Evolutionary conservation across 2,797 vertebrate species (phyloP).

Genomic region (Sebastes kiyomatsui): DNA sequence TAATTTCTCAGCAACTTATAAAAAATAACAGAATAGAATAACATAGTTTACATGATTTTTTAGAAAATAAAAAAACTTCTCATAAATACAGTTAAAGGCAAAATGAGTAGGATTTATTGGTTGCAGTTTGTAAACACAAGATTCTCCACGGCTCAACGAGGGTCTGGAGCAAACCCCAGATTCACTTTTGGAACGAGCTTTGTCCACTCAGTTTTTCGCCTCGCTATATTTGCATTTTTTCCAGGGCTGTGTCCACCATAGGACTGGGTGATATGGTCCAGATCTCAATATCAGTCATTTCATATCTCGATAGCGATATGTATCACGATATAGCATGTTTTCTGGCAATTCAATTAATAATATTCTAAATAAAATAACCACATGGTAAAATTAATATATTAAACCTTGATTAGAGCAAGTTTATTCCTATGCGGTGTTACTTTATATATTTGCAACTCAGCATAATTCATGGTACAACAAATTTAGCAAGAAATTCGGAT

Average conservation of each 20-base stretch:
- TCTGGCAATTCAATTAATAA: too few species aligned
- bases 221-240: neutral
- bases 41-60: neutral
- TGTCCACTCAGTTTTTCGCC: neutral
- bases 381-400: neutral
- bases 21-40: neutral
- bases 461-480: constrained; percentile 33
- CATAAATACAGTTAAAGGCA: neutral
- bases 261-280: too few species aligned
- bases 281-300: too few species aligned
- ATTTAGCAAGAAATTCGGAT: constrained; percentile 28
- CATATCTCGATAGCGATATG: too few species aligned
- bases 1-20: neutral
- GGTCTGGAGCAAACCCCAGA: neutral
- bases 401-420: neutral
- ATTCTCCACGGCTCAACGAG: neutral
- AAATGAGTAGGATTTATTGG: neutral
- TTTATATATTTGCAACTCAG: constrained; percentile 10
- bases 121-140: neutral
- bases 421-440: neutral
- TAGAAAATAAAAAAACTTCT: neutral
- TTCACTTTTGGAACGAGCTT: neutral
- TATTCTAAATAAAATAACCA: too few species aligned
- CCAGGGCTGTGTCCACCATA: neutral
- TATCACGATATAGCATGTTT: too few species aligned